phyloP scores from a whole-genome alignment of 2,888 invertebrate species.

The Mycalesis mineus region DNA sequence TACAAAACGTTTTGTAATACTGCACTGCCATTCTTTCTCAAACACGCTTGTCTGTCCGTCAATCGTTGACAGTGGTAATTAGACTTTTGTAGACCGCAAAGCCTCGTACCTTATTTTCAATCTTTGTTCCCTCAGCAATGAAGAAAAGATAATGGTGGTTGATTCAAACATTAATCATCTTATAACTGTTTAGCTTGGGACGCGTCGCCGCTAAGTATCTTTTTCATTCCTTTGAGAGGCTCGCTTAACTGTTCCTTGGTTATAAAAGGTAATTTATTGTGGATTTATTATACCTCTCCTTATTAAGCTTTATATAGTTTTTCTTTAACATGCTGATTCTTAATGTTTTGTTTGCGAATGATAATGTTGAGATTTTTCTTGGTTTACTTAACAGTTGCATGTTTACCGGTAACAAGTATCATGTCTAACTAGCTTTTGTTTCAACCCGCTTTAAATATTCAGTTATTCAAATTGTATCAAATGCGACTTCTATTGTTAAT shows the following conservation, averaged over 20 bases:
- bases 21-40: slow-evolving; percentile 34
- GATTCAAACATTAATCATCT: slow-evolving; percentile 36
- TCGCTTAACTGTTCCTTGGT: slow-evolving; percentile 33
- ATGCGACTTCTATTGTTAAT: not conserved
- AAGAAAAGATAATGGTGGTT: slow-evolving; percentile 27
- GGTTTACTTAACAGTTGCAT: not conserved
- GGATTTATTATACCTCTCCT: slow-evolving; percentile 22
- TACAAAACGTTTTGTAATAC: slow-evolving; percentile 20
- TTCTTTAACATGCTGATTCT: not conserved
- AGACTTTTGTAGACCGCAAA: slow-evolving; percentile 29
- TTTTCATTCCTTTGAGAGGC: slow-evolving; percentile 33
- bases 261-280: slow-evolving; percentile 31
- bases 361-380: not conserved
- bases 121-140: slow-evolving; percentile 34
- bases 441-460: not conserved
- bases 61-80: slow-evolving; percentile 35
- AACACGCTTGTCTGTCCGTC: slow-evolving; percentile 28
- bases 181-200: slow-evolving; percentile 31
- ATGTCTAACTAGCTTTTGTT: not conserved
- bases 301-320: slow-evolving; percentile 25
- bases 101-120: slow-evolving; percentile 26
- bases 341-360: slow-evolving; percentile 9
- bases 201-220: slow-evolving; percentile 36
- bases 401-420: not conserved
- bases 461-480: not conserved